A percentile compares a stretch with the other conserved stretches of the same genome.
phyloP scores from a whole-genome alignment of 2,888 invertebrate genomes.

The Lysandra bellargus region DNA sequence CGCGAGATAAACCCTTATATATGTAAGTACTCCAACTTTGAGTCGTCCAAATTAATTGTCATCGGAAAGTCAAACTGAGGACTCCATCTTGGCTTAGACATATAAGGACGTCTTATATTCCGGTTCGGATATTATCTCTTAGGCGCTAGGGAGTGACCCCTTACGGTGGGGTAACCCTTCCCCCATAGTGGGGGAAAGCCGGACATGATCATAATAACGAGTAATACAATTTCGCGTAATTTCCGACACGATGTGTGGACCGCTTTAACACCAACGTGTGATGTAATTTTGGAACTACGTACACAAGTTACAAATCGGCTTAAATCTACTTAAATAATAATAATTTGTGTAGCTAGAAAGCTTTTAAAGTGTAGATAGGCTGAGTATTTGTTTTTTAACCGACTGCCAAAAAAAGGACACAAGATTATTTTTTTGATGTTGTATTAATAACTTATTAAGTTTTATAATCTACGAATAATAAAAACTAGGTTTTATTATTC shows the following conservation, averaged over 20 bases:
- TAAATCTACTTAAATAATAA: no score
- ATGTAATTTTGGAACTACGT: background rate
- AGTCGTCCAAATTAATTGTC: background rate
- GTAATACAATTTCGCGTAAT: conserved; percentile 50
- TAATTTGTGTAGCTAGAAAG: no score
- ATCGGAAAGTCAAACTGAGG: background rate
- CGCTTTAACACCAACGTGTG: conserved; percentile 41
- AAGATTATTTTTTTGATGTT: no score
- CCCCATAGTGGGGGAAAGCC: conserved; percentile 30
- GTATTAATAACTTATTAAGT: no score
- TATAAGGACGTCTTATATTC: conserved; percentile 28
- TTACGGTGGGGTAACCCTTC: background rate
- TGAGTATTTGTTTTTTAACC: no score
- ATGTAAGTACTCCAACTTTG: background rate
- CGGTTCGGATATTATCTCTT: conserved; percentile 29
- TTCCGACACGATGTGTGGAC: conserved; percentile 46
- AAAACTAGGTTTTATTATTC: no score
- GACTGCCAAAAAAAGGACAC: no score
- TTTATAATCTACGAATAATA: no score
- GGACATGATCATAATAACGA: conserved; percentile 47
- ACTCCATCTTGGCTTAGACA: background rate
- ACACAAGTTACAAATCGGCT: no score
- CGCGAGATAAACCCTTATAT: no score
- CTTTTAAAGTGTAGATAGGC: no score
- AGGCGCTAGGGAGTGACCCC: background rate